Conservation (phyloP, 2,797 vertebrate species). For the Cynopterus sphinx region DNA sequence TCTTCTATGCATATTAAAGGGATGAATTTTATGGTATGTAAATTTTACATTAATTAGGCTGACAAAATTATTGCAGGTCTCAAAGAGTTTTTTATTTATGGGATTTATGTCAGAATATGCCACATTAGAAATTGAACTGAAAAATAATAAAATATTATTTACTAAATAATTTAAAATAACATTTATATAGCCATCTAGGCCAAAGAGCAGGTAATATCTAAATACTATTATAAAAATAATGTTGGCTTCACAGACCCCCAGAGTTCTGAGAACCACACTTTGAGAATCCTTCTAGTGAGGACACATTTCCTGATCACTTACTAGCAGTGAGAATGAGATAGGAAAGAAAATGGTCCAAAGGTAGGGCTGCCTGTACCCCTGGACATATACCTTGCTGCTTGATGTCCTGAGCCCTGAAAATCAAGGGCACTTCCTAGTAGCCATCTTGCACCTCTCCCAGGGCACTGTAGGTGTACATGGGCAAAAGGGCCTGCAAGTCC, state of each 20-base stretch:
- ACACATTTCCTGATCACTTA: background rate
- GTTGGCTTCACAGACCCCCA: background rate
- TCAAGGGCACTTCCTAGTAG: background rate
- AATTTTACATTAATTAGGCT: background rate
- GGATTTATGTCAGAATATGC: background rate
- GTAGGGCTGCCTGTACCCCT: background rate
- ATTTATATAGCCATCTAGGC: background rate
- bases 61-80: background rate
- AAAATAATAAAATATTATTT: background rate
- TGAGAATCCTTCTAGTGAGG: background rate
- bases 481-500: too few relatives aligned
- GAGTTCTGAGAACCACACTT: background rate
- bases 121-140: background rate
- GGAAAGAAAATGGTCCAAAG: background rate
- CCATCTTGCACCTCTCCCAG: background rate
- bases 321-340: background rate
- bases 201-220: background rate
- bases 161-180: background rate
- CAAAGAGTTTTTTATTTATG: background rate
- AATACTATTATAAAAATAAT: background rate
- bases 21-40: background rate
- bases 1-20: background rate
- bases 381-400: background rate
- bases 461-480: too few relatives aligned
- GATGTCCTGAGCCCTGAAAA: background rate